Base-by-base conservation (phyloP, 2,113 vertebrate species). In the Prinia subflava region DNA sequence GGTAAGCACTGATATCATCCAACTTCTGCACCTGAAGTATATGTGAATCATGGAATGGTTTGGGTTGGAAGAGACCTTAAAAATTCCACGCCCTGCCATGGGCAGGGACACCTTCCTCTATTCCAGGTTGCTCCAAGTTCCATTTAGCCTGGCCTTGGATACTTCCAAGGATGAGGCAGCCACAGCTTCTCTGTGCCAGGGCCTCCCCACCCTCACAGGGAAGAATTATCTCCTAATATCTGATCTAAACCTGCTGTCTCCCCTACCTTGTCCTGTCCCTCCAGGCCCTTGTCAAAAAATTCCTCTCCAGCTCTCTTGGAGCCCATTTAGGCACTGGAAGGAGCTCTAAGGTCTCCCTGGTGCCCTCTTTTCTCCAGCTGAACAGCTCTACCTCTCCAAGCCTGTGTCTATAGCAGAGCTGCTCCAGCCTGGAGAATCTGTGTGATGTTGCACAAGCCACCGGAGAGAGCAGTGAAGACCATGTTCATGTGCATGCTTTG, bases 91-190 rank as follows among this genome's bases (percentile, higher is more conserved):
- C 9, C 11, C 31, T 68, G 39, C 23, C 7, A 5, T 15, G 20
- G 24, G 9, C 52, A 68, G 15, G 24, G 46, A 53, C 30, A 47
- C 10, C 7, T 62, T 16, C 47, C 30, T 31, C 25, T 13, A 2
- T 3, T 7, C 41, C 47, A 42, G 10, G 20, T 0, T 47, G 17
- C 21, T 90, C 41, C 14, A 25, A 76, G 14, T 24, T 6, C 46
- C 4, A 1, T 53, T 21, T 20, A 75, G 0, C 30, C 33, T 60
- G 19, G 19, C 3, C 21, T 62, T n/a, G n/a, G n/a, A n/a, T n/a
- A n/a, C 6, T 49, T 1, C 30, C 47, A 55, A n/a, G n/a, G 28
- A 62, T 41, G 20, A 30, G 25, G 33, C 39, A 60, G 28, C 28
- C 60, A 21, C 52, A 74, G 15, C 33, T 46, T 5, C 23, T 53